Percentiles rank a stretch among this genome's conserved stretches.
These are phyloP conservation scores for Polyodon spathula DNA, from an alignment of 2,113 vertebrate species.

Conservation along the genomic window DNA sequence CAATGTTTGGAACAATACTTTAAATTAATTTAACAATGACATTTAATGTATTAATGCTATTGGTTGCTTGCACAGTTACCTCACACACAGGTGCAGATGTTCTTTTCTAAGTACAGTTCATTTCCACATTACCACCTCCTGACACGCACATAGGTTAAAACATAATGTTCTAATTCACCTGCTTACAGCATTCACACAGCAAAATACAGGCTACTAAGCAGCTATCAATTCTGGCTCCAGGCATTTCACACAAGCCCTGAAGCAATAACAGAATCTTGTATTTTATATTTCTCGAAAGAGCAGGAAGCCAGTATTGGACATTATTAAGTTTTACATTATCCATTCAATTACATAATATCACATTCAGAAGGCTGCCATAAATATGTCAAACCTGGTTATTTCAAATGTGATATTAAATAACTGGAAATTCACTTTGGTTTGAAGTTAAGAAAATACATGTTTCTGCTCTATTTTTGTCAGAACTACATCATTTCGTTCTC, in stretches of 20 bases:
- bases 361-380: slow-evolving; percentile 1
- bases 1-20: too few species aligned
- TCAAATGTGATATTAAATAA: neutral
- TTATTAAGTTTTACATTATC: neutral
- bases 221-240: neutral
- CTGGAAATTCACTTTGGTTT: neutral
- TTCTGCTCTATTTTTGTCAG: neutral
- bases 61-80: too few species aligned
- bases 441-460: neutral
- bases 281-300: slow-evolving; percentile 1
- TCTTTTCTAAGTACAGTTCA: too few species aligned
- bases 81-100: too few species aligned
- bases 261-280: neutral
- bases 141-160: neutral
- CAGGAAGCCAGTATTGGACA: neutral
- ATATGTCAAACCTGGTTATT: neutral
- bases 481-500: neutral
- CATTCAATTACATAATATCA: slow-evolving; percentile 5
- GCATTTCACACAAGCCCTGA: neutral
- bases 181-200: neutral
- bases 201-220: slow-evolving; percentile 1
- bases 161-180: neutral
- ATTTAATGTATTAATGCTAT: too few species aligned
- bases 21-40: too few species aligned
- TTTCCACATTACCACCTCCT: too few species aligned